Base-by-base conservation (phyloP, 2,888 invertebrate genomes). In the Choreutis nemorana region DNA sequence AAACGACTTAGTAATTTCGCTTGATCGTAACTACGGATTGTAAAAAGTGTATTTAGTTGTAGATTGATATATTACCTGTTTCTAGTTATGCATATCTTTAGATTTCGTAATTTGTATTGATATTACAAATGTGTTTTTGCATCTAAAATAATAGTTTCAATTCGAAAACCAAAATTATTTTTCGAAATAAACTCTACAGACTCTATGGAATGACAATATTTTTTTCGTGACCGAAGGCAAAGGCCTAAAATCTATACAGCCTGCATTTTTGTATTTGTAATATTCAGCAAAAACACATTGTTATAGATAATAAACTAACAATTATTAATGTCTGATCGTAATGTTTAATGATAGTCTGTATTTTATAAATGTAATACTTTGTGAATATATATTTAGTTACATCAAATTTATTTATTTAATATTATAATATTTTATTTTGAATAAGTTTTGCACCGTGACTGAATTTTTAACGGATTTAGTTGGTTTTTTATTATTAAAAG, bases 21-120 rank as follows among this genome's bases (percentile, higher is more conserved):
- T 73, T 73, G 56, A 56, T 57, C 53, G 65, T 68, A 65, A 48
- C n/a, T 65, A 70, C 56, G 61, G 57, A 59, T 67, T 77, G 75
- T 77, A 78, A 66, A 78, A 77, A 77, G 67, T 75, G 68, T 77
- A 77, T 73, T 75, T 78, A 77, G 73, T 64, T 65, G 67, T 78
- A 78, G 77, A 65, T 57, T 50, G 48, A 64, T 60, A 54, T 71
- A 73, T 67, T 71, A 66, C 63, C 62, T 66, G 68, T 73, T 75
- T 75, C 65, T 72, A 73, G 68, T 57, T 71, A 72, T 67, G 73
- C 75, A 75, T 77, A 78, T 77, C 75, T 65, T 52, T 75, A 75
- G 71, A 70, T 64, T 72, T 67, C 61, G 51, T 67, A 64, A 65
- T 57, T 53, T 46, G 45, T 51, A 48, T 41, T 40, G 36, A 29